Conservation (phyloP, 1,140 invertebrate genomes). For the Tachypleus tridentatus region DNA sequence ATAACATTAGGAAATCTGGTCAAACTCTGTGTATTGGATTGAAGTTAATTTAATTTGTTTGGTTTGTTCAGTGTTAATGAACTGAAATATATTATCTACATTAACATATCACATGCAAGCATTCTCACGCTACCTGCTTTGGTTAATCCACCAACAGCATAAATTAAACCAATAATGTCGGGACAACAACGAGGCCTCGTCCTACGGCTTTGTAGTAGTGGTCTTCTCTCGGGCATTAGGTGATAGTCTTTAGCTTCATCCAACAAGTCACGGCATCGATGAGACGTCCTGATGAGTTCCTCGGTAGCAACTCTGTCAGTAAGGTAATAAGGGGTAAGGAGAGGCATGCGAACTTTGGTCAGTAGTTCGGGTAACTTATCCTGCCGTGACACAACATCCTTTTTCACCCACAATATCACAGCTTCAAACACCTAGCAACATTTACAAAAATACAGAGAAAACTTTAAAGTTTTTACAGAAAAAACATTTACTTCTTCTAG, state of each 20-base stretch:
- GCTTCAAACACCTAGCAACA: conserved; percentile 64
- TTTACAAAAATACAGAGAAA: too few species aligned
- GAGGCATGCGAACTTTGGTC: conserved; percentile 59
- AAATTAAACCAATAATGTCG: conserved; percentile 61
- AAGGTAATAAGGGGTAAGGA: conserved; percentile 68
- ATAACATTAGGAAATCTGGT: too few species aligned
- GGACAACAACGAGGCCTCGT: conserved; percentile 62
- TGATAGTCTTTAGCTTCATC: conserved; percentile 76
- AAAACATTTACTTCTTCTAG: too few species aligned
- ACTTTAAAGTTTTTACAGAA: too few species aligned
- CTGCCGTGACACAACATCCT: conserved; percentile 44
- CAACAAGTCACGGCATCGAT: conserved; percentile 62
- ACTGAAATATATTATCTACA: too few species aligned
- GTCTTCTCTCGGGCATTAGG: conserved; percentile 66
- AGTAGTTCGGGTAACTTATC: conserved; percentile 55
- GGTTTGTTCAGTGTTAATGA: too few species aligned
- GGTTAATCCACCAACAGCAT: conserved; percentile 74
- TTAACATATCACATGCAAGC: too few species aligned
- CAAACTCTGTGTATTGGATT: too few species aligned
- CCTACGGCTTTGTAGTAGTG: conserved; percentile 58
- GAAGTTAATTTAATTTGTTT: too few species aligned
- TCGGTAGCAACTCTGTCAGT: conserved; percentile 73
- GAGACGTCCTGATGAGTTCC: conserved; percentile 57
- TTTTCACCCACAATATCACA: conserved; percentile 67
- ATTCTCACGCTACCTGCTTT: conserved; percentile 46